Percentiles rank a stretch among this genome's conserved stretches.
Conservation (phyloP, 92 coral and sea anemone genomes). For the Desmophyllum pertusum region DNA sequence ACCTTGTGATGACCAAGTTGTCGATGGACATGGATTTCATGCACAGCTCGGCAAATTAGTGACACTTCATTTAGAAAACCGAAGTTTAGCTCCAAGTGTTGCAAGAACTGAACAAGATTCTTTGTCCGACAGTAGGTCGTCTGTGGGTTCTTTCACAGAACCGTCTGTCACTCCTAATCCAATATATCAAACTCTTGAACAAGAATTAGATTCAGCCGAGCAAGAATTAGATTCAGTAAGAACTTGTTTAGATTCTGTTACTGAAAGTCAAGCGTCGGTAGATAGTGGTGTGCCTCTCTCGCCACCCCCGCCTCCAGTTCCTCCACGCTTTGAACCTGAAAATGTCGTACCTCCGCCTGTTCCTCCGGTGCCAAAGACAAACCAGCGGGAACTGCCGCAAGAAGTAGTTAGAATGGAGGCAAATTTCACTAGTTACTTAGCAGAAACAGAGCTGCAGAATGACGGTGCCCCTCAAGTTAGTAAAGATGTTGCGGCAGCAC, state of each 20-base stretch:
- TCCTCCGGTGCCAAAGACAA: constrained; percentile 44
- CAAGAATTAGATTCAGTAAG: constrained; percentile 44
- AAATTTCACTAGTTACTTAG: constrained; percentile 34
- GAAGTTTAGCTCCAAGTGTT: constrained; percentile 59
- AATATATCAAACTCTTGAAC: constrained; percentile 62
- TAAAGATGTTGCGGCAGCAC: constrained; percentile 13
- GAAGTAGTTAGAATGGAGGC: constrained; percentile 16
- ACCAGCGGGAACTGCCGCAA: constrained; percentile 2
- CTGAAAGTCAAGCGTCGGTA: not conserved
- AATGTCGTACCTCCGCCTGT: constrained; percentile 45
- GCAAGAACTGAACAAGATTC: constrained; percentile 28
- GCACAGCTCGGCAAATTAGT: constrained; percentile 43
- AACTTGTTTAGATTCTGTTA: constrained; percentile 4
- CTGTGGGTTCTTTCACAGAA: constrained; percentile 52
- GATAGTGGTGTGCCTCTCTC: constrained; percentile 25
- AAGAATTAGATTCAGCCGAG: constrained; percentile 47
- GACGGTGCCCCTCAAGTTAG: not conserved
- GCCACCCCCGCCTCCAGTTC: constrained; percentile 63
- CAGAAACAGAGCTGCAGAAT: constrained; percentile 22
- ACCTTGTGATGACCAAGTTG: constrained; percentile 40
- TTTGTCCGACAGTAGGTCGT: constrained; percentile 29
- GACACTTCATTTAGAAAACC: constrained; percentile 33
- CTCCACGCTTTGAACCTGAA: constrained; percentile 55
- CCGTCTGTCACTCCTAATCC: constrained; percentile 52
- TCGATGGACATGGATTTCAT: constrained; percentile 22